Evolutionary conservation across 2,888 invertebrate species (phyloP), one percentile per base, ranked within the genome.

Genomic region (Diaperis boleti): DNA sequence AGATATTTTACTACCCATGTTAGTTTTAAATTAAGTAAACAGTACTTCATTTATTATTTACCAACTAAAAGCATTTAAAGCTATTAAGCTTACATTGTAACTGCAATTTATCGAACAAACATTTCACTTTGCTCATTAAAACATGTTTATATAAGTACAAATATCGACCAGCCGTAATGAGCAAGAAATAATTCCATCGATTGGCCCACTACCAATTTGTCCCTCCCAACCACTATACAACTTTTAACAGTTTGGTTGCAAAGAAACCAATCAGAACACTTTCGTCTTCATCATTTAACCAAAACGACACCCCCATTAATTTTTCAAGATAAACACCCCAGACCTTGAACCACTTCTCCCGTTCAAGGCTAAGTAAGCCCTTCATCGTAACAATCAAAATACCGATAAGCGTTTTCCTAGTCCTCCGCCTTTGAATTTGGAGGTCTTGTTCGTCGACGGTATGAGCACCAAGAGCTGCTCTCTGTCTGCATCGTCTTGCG

Each of bases 331-430:
- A 47, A 47, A 47, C 47, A 47, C 31, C 31, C 31, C 14, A 14
- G 31, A 47, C 47, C 14, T 47, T 47, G 47, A 26, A 33, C 33
- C 13, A 33, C 11, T 33, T 33, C 11, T 11, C 33, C 7, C 18
- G 14, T 15, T 7, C 41, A 39, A 39, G 3, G 10, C n/a, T n/a
- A n/a, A n/a, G n/a, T n/a, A n/a, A n/a, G n/a, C n/a, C n/a, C n/a
- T n/a, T n/a, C n/a, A n/a, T n/a, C n/a, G 14, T 1, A 45, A 61
- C 52, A 39, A 39, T 44, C 22, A n/a, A 14, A 81, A 85, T 86
- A 88, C 88, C 79, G 88, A 87, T 29, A 88, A 79, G 77, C 87
- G 84, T 37, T 87, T 86, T 18, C 75, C 75, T 41, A 79, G 71
- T 20, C 73, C 68, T 7, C 75, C 75, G 0, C 68, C 65, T 44